Evolutionary conservation across 2,888 invertebrate species (phyloP).

Genomic region (Pseudolycoriella hygida): DNA sequence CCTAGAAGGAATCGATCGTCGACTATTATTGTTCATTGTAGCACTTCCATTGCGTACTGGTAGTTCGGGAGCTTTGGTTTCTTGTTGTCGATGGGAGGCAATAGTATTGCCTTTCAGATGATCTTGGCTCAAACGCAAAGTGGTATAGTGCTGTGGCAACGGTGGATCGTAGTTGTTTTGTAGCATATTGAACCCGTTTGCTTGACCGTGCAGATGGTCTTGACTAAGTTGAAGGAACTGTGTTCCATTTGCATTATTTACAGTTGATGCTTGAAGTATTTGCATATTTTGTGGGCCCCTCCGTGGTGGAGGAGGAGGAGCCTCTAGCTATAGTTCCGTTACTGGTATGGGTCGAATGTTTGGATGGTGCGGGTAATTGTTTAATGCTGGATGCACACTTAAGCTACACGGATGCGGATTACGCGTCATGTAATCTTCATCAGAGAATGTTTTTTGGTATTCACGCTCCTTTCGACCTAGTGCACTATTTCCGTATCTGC

Average conservation of each 20-base stretch:
- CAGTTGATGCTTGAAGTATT: neutral
- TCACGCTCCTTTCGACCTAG: constrained; percentile 59
- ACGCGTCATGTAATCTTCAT: constrained; percentile 53
- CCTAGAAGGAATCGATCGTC: constrained; percentile 20
- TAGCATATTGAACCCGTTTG: neutral
- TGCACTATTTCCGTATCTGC: constrained; percentile 30
- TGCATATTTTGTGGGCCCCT: constrained; percentile 13
- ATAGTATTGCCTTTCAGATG: constrained; percentile 19
- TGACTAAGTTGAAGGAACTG: neutral
- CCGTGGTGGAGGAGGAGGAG: constrained; percentile 69
- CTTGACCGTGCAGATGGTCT: neutral
- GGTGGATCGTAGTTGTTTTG: neutral
- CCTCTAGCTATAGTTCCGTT: constrained; percentile 86
- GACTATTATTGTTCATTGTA: constrained; percentile 9
- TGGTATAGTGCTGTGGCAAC: constrained; percentile 9
- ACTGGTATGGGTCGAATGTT: constrained; percentile 59
- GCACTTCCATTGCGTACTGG: constrained; percentile 23
- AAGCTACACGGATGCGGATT: constrained; percentile 21
- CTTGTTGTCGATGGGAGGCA: neutral
- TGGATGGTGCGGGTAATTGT: constrained; percentile 29
- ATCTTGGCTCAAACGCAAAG: constrained; percentile 27
- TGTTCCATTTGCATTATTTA: constrained; percentile 14
- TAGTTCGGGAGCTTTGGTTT: constrained; percentile 24
- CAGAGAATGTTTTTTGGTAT: constrained; percentile 78
- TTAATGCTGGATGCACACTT: constrained; percentile 19